Evolutionary conservation across 2,797 vertebrate species (phyloP).

Genomic region (Poeciliopsis presidionis): DNA sequence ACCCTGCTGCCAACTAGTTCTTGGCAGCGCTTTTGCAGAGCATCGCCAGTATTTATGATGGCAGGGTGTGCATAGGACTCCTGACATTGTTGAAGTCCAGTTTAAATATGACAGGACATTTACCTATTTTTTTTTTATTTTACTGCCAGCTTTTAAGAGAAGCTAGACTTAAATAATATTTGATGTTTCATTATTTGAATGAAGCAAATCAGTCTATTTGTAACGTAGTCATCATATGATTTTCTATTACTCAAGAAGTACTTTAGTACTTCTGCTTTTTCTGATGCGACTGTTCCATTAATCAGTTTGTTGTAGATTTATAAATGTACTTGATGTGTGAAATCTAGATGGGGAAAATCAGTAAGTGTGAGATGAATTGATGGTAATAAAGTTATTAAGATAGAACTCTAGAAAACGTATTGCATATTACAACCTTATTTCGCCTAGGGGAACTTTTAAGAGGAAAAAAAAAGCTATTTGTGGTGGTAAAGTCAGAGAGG

Average conservation of each 20-base stretch:
- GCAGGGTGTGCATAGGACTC: not conserved
- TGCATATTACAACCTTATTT: not conserved
- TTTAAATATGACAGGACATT: not conserved
- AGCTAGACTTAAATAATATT: not conserved
- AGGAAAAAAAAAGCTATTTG: not conserved
- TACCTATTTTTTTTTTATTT: not conserved
- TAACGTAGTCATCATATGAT: not conserved
- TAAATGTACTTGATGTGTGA: not conserved
- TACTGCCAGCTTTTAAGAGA: not conserved
- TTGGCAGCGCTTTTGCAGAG: not conserved
- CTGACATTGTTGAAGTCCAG: not conserved
- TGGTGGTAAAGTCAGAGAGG: constrained; percentile 19
- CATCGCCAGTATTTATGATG: not conserved
- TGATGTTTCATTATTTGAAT: not conserved
- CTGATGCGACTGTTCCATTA: not conserved
- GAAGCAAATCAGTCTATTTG: not conserved
- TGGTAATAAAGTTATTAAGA: not conserved
- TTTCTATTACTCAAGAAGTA: not conserved
- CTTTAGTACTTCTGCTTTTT: not conserved
- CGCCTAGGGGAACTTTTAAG: not conserved
- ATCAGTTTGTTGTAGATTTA: not conserved
- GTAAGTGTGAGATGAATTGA: not conserved
- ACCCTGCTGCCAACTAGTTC: not conserved
- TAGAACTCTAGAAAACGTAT: not conserved
- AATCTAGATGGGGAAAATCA: not conserved